These are phyloP conservation scores for Lysiphlebus fabarum DNA, from an alignment of 1,140 invertebrate species.

Conservation along the genomic window DNA sequence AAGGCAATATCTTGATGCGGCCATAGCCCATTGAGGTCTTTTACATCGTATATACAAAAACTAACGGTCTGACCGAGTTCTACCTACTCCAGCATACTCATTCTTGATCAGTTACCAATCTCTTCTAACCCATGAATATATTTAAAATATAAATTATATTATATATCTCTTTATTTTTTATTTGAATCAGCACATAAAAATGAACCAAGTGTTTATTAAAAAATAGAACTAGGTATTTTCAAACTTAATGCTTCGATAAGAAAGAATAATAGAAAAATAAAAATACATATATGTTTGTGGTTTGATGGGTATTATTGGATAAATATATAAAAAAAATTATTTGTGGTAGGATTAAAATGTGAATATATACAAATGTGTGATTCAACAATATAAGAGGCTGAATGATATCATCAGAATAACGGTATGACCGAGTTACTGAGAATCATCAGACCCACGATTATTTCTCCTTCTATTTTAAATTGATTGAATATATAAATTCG, in stretches of 20 bases:
- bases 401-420: conserved; percentile 34
- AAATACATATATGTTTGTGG: background rate
- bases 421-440: conserved; percentile 42
- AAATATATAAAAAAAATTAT: background rate
- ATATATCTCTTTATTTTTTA: no score
- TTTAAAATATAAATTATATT: no score
- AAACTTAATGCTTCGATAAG: background rate
- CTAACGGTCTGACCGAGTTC: conserved; percentile 52
- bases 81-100: no score
- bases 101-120: conserved; percentile 18
- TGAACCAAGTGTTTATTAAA: no score
- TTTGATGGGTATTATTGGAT: background rate
- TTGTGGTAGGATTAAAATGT: background rate
- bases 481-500: conserved; percentile 29
- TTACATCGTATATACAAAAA: conserved; percentile 34
- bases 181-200: background rate
- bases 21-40: conserved; percentile 44
- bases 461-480: conserved; percentile 8
- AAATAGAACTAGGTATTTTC: no score
- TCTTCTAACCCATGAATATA: conserved; percentile 8
- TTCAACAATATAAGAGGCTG: background rate
- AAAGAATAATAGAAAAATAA: background rate
- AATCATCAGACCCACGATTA: conserved; percentile 13
- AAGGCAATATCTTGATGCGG: conserved; percentile 28
- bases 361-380: background rate